phyloP scores from a whole-genome alignment of 2,113 vertebrate genomes.

The Mesitornis unicolor region DNA sequence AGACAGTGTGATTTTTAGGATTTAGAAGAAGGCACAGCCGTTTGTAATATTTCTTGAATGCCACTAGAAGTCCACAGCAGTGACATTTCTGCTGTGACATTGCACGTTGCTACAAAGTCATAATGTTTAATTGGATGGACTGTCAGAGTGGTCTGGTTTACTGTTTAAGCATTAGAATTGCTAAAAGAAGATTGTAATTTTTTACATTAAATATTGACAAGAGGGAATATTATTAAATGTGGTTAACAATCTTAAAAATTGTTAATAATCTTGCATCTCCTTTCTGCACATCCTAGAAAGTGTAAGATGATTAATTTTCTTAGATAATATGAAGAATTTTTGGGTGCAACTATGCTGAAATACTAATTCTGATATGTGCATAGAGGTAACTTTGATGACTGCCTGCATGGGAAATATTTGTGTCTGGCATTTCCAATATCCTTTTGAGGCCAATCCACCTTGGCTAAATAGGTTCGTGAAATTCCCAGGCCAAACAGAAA shows the following conservation, averaged over 20 bases:
- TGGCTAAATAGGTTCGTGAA: not conserved
- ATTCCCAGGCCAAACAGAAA: conserved; percentile 3
- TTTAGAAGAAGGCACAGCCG: not conserved
- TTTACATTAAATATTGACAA: not conserved
- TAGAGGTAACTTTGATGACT: not conserved
- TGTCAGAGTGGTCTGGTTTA: not conserved
- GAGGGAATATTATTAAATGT: not conserved
- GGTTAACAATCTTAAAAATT: not conserved
- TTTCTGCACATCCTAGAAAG: not conserved
- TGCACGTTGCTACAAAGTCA: not conserved
- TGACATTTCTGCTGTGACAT: not conserved
- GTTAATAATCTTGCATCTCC: not conserved
- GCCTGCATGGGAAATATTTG: not conserved
- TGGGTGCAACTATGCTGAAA: not conserved
- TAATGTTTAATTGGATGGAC: not conserved
- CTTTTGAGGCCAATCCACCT: not conserved
- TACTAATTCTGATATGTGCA: not conserved
- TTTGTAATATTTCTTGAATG: not conserved
- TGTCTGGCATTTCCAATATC: not conserved
- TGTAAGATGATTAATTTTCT: not conserved
- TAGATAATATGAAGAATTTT: not conserved
- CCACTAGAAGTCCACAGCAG: not conserved
- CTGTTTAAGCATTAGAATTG: not conserved
- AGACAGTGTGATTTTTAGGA: accelerated
- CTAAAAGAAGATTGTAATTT: not conserved